A percentile compares a stretch with the other conserved stretches of the same genome.
These are phyloP conservation scores for Cyanoramphus novaezelandiae DNA, from an alignment of 2,113 vertebrate genomes.

Conservation along the genomic window DNA sequence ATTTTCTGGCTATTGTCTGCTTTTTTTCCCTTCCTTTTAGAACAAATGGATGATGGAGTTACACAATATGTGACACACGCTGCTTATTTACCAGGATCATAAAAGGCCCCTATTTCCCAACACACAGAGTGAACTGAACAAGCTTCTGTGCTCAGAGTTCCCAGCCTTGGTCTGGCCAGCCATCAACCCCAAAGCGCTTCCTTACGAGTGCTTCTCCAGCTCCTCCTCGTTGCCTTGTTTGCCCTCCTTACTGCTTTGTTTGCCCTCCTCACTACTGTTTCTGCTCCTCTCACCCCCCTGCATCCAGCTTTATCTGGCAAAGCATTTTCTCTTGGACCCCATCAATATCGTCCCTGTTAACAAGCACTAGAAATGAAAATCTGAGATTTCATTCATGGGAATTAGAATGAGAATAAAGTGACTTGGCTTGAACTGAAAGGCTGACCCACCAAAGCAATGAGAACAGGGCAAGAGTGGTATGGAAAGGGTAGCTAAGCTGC, in stretches of 20 bases:
- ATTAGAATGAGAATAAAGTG: neutral
- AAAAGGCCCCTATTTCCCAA: slow-evolving; percentile 22
- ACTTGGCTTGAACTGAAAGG: neutral
- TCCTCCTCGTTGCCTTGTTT: neutral
- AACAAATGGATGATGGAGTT: slow-evolving; percentile 31
- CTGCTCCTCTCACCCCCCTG: neutral
- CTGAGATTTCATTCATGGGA: neutral
- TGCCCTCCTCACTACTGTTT: neutral
- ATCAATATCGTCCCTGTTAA: neutral
- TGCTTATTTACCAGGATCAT: slow-evolving; percentile 29
- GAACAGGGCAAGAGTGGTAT: neutral
- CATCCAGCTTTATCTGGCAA: neutral
- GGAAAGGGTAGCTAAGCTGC: slow-evolving; percentile 10
- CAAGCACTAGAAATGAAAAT: neutral
- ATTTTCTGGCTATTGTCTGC: slow-evolving; percentile 1
- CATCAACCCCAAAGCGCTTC: neutral
- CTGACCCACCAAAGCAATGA: rapidly evolving
- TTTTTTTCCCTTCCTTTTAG: neutral
- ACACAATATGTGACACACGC: neutral
- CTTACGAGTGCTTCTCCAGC: neutral
- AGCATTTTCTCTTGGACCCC: neutral
- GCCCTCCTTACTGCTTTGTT: neutral
- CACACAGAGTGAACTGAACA: neutral
- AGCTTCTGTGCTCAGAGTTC: neutral
- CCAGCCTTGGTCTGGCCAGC: neutral